Evolutionary conservation across 2,113 vertebrate species (phyloP).

Genomic region (Pedionomus torquatus): DNA sequence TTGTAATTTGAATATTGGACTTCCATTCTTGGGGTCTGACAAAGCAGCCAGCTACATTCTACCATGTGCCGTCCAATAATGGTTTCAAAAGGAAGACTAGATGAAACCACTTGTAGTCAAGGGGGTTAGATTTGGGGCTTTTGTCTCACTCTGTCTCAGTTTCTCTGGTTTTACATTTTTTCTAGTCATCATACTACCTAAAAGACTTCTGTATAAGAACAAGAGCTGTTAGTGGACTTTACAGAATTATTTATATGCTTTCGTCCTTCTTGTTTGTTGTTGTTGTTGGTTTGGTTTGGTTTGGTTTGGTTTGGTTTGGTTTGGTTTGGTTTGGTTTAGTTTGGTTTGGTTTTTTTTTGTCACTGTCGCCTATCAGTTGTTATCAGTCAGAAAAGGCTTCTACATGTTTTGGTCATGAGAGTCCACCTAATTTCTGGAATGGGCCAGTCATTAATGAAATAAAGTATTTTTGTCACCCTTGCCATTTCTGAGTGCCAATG

Average conservation of each 20-base stretch:
- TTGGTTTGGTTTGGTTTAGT: no score
- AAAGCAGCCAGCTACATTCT: neutral
- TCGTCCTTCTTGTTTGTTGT: no score
- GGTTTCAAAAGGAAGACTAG: neutral
- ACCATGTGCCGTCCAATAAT: accelerated
- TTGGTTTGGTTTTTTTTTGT: no score
- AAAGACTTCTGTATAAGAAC: neutral
- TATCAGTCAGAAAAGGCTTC: neutral
- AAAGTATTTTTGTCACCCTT: neutral
- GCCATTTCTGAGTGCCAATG: neutral
- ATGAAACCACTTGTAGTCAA: neutral
- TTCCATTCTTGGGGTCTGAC: neutral
- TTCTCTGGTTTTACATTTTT: neutral
- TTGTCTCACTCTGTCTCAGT: neutral
- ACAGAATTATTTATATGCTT: neutral
- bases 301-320: no score
- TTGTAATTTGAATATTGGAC: neutral
- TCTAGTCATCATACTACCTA: neutral
- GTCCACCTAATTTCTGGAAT: neutral
- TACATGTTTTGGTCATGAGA: neutral
- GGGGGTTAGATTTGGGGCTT: accelerated
- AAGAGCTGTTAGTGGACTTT: neutral
- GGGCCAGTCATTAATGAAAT: neutral
- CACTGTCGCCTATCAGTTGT: neutral
- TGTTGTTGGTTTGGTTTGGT: no score